phyloP scores from a whole-genome alignment of 2,888 invertebrate species.

The Noctua comes region DNA sequence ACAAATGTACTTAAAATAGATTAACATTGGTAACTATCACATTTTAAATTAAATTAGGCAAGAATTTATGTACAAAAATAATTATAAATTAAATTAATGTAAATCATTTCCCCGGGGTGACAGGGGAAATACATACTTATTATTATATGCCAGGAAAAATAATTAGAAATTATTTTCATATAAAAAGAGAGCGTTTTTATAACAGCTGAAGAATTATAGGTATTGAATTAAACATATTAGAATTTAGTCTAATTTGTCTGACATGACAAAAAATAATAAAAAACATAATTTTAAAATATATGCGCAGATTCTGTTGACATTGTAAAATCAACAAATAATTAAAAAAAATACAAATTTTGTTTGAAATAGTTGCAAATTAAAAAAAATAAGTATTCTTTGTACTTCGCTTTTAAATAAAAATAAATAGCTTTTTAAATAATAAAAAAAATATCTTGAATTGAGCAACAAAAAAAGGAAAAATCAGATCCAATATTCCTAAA shows the following conservation, averaged over 20 bases:
- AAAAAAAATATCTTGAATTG: slow-evolving; percentile 1
- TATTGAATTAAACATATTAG: neutral
- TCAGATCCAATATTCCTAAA: slow-evolving; percentile 4
- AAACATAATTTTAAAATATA: neutral
- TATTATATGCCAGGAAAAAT: slow-evolving; percentile 4
- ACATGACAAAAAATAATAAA: slow-evolving; percentile 38
- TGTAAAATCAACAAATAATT: neutral
- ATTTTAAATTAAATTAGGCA: slow-evolving; percentile 52
- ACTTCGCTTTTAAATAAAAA: slow-evolving; percentile 34
- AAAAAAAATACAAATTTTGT: neutral
- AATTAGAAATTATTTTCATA: slow-evolving; percentile 29
- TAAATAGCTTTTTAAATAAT: slow-evolving; percentile 22
- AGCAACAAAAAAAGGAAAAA: slow-evolving; percentile 28
- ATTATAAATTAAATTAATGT: slow-evolving; percentile 29
- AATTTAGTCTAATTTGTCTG: slow-evolving; percentile 43
- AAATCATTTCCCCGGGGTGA: neutral
- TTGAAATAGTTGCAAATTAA: slow-evolving; percentile 1
- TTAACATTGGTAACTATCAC: slow-evolving; percentile 54
- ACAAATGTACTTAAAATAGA: slow-evolving; percentile 38
- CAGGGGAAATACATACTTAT: neutral
- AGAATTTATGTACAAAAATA: slow-evolving; percentile 56
- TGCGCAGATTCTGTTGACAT: neutral
- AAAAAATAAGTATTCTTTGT: slow-evolving; percentile 40
- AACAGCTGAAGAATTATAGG: neutral
- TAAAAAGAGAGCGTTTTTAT: slow-evolving; percentile 22